A percentile compares a stretch with the other conserved stretches of the same genome.
phyloP scores from a whole-genome alignment of 2,888 invertebrate species.

The Drosophila melanocephala region DNA sequence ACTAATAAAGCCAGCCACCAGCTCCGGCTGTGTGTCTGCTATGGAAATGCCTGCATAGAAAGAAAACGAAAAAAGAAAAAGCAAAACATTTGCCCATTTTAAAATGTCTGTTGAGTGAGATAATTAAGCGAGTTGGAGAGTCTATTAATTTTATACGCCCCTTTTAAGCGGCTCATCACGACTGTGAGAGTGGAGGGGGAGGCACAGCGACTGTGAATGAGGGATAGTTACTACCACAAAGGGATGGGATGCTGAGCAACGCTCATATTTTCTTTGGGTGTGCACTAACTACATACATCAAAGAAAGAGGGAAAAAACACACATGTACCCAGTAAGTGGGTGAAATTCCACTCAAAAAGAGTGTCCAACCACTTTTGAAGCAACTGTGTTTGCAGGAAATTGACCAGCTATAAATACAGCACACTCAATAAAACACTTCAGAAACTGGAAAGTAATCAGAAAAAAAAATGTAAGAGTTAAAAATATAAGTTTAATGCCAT shows the following conservation, averaged over 20 bases:
- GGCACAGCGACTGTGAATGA: constrained; percentile 15
- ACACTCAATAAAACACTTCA: constrained; percentile 4
- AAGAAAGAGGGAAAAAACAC: not conserved
- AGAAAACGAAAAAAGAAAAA: constrained; percentile 10
- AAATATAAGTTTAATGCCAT: too few relatives aligned
- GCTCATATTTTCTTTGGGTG: constrained; percentile 50
- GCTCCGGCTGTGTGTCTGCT: constrained; percentile 19
- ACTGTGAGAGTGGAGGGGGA: constrained; percentile 1
- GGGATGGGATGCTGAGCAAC: constrained; percentile 43
- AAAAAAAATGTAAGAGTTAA: not conserved
- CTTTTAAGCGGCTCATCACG: constrained; percentile 52
- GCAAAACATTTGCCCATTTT: constrained; percentile 68
- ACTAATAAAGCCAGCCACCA: constrained; percentile 68
- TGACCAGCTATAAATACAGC: not conserved
- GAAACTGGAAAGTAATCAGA: not conserved
- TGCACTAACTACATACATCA: constrained; percentile 13
- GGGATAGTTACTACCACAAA: constrained; percentile 30
- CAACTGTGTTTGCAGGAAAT: not conserved
- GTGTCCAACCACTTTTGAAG: constrained; percentile 6
- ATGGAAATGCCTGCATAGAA: constrained; percentile 40
- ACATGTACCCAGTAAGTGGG: constrained; percentile 22
- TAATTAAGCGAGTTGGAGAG: constrained; percentile 72
- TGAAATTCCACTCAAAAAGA: constrained; percentile 23
- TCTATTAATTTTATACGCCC: constrained; percentile 79
- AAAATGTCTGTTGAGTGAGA: constrained; percentile 62